Evolutionary conservation across 2,113 vertebrate species (phyloP), one percentile per base, ranked within the genome.

Genomic region (Calcarius ornatus): DNA sequence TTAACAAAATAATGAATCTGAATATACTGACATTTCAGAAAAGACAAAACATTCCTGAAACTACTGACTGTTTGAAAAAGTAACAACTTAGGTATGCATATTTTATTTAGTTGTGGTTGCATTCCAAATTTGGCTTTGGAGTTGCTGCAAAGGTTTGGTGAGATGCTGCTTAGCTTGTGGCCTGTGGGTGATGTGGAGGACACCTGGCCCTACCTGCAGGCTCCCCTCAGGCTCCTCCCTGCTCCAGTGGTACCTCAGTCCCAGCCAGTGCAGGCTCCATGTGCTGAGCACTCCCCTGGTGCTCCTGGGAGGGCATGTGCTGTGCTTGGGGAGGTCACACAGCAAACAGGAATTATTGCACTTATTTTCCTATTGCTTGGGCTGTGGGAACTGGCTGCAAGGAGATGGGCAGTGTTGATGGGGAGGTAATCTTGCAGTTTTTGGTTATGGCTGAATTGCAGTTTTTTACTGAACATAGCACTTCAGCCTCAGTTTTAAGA

Each of bases 271-370:
- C 57, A 12, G 50, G 54, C 10, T 4, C 6, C 18, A 0, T 3
- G 42, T 9, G 56, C 2, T 42, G 30, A 11, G 1, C 12, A 0
- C 0, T 0, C 3, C 2, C 22, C 6, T 12, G 25, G 0, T 56
- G 54, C 33, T 77, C 20, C 61, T 17, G 61, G 45, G 28, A 54
- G 65, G 63, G 11, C 7, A 9, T 10, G 24, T 28, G 43, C 10
- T 53, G 24, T 25, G 3, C 40, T 23, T 11, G 1, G 0, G 22
- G 50, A 35, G 27, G 5, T 51, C n/a, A 21, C 7, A 2, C 0
- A 40, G 68, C 51, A 72, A 8, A 64, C 38, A 38, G 6, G 6
- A 12, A 35, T 63, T 51, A 2, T 5, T 23, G 16, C 19, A 31
- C 25, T 35, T 63, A 3, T 25, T 87, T 57, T 64, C 5, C 15